Evolutionary conservation across 2,888 invertebrate species (phyloP).

Genomic region (Nemapogon koenigi): DNA sequence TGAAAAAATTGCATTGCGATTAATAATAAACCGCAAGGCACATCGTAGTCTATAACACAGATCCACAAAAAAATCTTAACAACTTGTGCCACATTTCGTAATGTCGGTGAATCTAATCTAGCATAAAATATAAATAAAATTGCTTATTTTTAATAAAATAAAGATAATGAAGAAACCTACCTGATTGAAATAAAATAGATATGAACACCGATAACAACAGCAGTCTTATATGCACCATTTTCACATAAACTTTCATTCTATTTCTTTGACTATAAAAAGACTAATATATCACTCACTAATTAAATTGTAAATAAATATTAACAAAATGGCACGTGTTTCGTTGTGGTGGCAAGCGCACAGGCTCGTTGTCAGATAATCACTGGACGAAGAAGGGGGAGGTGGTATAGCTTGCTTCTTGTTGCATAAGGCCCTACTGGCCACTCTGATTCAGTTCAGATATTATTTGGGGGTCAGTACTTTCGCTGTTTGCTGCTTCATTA

Average conservation of each 20-base stretch:
- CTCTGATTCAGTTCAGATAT: conserved; percentile 60
- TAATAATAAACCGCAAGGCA: too few species aligned
- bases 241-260: conserved; percentile 1
- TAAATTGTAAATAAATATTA: conserved; percentile 13
- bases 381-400: conserved; percentile 23
- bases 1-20: too few species aligned
- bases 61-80: background rate
- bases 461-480: conserved; percentile 61
- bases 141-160: background rate
- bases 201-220: background rate
- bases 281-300: background rate
- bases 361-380: conserved; percentile 12
- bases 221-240: background rate
- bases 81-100: background rate
- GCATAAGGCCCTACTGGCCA: conserved; percentile 41
- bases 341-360: conserved; percentile 17
- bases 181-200: background rate
- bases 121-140: background rate
- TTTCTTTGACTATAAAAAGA: background rate
- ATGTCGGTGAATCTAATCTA: background rate
- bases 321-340: conserved; percentile 20
- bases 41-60: too few species aligned
- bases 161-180: background rate
- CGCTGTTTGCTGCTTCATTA: conserved; percentile 28
- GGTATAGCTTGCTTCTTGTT: conserved; percentile 31